Conservation (phyloP, 2,113 vertebrate genomes). For the Lophius piscatorius region DNA sequence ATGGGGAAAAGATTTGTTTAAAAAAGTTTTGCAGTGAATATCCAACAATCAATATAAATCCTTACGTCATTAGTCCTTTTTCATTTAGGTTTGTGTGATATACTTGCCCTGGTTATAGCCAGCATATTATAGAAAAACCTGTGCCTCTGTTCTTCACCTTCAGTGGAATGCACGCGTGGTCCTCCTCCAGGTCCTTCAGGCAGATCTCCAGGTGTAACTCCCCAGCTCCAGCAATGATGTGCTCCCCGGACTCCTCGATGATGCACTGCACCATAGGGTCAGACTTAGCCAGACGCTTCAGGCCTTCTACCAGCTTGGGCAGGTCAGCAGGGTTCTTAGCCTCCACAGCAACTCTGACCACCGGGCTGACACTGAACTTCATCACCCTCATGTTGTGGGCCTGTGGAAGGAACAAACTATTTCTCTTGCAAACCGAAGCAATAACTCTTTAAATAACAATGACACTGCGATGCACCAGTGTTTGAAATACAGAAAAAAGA, state of each 20-base stretch:
- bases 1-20: too few species aligned
- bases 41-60: too few species aligned
- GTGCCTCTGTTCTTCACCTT: too few species aligned
- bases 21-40: too few species aligned
- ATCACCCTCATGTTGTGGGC: slow-evolving; percentile 97
- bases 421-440: too few species aligned
- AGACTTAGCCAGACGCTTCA: slow-evolving; percentile 94
- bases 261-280: slow-evolving; percentile 99
- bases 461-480: too few species aligned
- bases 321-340: slow-evolving; percentile 93
- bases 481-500: too few species aligned
- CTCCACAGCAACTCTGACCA: slow-evolving; percentile 93
- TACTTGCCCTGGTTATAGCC: too few species aligned
- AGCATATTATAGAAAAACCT: neutral
- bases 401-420: too few species aligned
- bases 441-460: too few species aligned
- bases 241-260: slow-evolving; percentile 96
- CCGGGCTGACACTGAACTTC: slow-evolving; percentile 98
- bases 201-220: slow-evolving; percentile 97
- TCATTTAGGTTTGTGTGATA: too few species aligned
- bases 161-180: slow-evolving; percentile 94
- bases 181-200: slow-evolving; percentile 95
- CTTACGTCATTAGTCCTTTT: too few species aligned
- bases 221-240: slow-evolving; percentile 93
- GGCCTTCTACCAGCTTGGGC: slow-evolving; percentile 94